A percentile compares a stretch with the other conserved stretches of the same genome.
Conservation (phyloP, 2,113 vertebrate genomes). For the Mesembrinibis cayennensis region DNA sequence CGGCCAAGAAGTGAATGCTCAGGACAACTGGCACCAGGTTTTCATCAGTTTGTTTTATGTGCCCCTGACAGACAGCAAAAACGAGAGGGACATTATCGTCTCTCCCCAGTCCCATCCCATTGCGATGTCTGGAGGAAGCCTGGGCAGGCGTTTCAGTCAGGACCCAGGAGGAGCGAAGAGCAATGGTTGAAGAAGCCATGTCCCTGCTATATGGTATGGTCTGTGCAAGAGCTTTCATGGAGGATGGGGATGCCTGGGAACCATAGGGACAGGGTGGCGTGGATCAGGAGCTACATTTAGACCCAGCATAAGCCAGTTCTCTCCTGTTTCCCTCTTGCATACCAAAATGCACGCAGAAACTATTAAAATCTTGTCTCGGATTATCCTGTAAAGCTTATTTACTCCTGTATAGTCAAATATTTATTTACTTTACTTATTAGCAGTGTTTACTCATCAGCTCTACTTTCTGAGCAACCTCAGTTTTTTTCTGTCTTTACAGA, state of each 20-base stretch:
- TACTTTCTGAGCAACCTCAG: background rate
- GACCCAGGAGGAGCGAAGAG: background rate
- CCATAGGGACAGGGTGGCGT: fast-evolving
- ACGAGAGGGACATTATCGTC: fast-evolving
- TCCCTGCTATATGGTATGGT: no score
- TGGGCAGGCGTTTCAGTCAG: background rate
- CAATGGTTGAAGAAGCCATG: background rate
- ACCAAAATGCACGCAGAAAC: background rate
- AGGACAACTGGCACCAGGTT: background rate
- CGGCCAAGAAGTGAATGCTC: background rate
- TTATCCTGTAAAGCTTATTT: background rate
- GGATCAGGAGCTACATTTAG: background rate
- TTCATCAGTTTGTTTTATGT: background rate
- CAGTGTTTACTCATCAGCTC: slow-evolving; percentile 10
- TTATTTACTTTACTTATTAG: background rate
- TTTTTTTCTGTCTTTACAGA: background rate
- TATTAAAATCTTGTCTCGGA: background rate
- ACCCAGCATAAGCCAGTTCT: background rate
- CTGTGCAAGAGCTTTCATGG: background rate
- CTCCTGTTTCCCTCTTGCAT: background rate
- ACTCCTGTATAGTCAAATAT: background rate
- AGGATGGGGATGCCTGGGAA: background rate
- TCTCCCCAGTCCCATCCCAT: background rate
- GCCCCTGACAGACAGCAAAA: background rate
- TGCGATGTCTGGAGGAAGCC: fast-evolving